phyloP scores from a whole-genome alignment of 2,113 vertebrate species.

The Anguilla japonica region DNA sequence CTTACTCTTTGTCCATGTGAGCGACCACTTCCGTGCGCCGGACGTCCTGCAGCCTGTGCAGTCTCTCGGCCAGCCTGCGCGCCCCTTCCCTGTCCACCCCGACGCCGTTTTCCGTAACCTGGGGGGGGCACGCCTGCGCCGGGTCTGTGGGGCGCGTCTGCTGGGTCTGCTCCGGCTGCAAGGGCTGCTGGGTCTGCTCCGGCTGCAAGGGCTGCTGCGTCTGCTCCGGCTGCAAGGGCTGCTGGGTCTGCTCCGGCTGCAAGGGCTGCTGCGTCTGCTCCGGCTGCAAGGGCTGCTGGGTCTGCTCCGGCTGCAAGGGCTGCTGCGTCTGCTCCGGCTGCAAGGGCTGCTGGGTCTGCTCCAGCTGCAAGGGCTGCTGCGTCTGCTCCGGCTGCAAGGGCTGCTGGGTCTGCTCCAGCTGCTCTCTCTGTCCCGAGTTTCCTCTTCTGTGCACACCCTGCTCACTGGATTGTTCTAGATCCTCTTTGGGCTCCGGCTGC shows the following conservation, averaged over 20 bases:
- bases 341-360: too few species aligned
- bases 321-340: too few species aligned
- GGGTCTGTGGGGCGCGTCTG: background rate
- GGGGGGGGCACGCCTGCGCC: background rate
- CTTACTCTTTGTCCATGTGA: slow-evolving; percentile 78
- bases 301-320: too few species aligned
- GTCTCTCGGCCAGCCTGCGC: slow-evolving; percentile 58
- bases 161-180: background rate
- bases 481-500: background rate
- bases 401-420: too few species aligned
- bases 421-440: background rate
- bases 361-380: too few species aligned
- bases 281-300: background rate
- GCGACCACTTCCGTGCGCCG: slow-evolving; percentile 69
- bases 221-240: too few species aligned
- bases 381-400: too few species aligned
- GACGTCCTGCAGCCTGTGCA: slow-evolving; percentile 64
- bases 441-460: background rate
- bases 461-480: background rate
- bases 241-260: background rate
- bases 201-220: too few species aligned
- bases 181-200: background rate
- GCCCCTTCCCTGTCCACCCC: slow-evolving; percentile 57
- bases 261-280: slow-evolving; percentile 6
- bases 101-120: slow-evolving; percentile 43